Evolutionary conservation across 2,797 vertebrate species (phyloP).

Genomic region (Gymnoscopelus braueri): DNA sequence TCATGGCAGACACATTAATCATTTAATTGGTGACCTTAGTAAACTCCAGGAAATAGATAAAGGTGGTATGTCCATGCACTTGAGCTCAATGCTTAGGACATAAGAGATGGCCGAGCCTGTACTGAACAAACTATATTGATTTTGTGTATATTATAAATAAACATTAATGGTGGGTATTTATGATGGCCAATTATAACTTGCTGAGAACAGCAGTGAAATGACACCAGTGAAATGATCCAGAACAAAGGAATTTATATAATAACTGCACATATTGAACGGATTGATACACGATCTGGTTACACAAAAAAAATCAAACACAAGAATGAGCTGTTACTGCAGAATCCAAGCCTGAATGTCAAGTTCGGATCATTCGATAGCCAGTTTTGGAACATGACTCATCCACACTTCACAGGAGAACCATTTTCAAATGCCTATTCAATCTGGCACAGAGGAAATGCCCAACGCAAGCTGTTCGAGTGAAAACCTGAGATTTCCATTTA

Average conservation of each 20-base stretch:
- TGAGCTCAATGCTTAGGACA: conserved; percentile 11
- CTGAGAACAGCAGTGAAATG: neutral
- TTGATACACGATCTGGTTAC: too few species aligned
- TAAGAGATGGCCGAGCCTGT: too few species aligned
- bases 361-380: neutral
- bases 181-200: too few species aligned
- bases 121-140: too few species aligned
- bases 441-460: conserved; percentile 11
- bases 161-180: too few species aligned
- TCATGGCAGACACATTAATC: conserved; percentile 57
- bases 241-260: neutral
- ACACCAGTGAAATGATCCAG: too few species aligned
- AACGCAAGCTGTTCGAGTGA: conserved; percentile 24
- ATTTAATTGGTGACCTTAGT: conserved; percentile 51
- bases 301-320: too few species aligned
- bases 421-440: conserved; percentile 10
- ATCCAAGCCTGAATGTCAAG: neutral
- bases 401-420: neutral
- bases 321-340: neutral
- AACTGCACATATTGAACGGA: neutral
- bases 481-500: conserved; percentile 33
- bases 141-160: too few species aligned
- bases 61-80: conserved; percentile 8
- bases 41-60: conserved; percentile 43
- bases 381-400: conserved; percentile 6